Base-by-base conservation (phyloP, 2,888 invertebrate genomes). In the Portevinia maculata region DNA sequence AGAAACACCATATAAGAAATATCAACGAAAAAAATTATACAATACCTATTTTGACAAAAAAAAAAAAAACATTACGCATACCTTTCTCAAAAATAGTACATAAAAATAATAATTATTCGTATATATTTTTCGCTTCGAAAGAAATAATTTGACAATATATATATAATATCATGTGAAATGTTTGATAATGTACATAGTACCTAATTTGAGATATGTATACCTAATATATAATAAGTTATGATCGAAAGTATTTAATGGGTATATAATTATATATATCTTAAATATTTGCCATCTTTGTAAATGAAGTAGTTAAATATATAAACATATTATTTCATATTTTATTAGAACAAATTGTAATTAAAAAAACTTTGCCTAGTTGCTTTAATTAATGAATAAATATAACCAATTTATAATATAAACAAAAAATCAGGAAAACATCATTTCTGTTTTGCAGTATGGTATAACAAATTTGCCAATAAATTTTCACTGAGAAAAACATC, bases 131-230 rank as follows among this genome's bases (percentile, higher is more conserved):
- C 52, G 62, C 62, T 76, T 76, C 44, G 53, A 76, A 46, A 53
- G 32, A 44, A 53, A 67, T 60, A 65, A 73, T 79, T 60, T 79
- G 79, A 79, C 79, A 79, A 79, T 79, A 79, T 73, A 46, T 44
- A 4, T 19, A 28, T 53, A 37, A 39, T 7, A 39, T 7, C 7
- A 7, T 59, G 41, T 55, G 28, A 67, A 65, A 41, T 60, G 44
- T 32, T 79, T 48, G 17, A 73, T 60, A 73, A 55, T 79, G 79
- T 79, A 79, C 67, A 79, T 79, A 79, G 59, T 60, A 79, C 64
- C 37, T 69, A 46, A 41, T 52, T 65, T 65, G 64, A 59, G 41
- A 65, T 44, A 64, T n/a, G n/a, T n/a, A n/a, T 39, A 48, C n/a
- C 11, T 44, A 44, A 15, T 62, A 24, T 37, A 50, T 50, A 15